These are phyloP conservation scores for Homalodisca vitripennis DNA, from an alignment of 1,140 invertebrate genomes.

Conservation along the genomic window DNA sequence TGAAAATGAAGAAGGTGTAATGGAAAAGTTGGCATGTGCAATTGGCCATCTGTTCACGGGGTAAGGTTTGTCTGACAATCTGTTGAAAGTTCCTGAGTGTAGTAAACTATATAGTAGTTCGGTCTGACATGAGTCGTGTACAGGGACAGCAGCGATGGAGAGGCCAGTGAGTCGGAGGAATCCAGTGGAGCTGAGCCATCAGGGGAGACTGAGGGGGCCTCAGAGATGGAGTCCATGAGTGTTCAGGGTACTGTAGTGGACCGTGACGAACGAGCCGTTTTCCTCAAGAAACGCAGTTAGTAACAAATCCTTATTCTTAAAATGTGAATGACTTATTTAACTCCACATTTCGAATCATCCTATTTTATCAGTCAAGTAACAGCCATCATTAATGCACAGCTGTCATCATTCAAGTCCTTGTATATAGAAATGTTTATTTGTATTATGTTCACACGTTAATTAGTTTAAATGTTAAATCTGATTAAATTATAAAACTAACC, in stretches of 20 bases:
- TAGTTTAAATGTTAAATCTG: too few species aligned
- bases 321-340: too few species aligned
- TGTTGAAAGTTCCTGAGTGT: too few species aligned
- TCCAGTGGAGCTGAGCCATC: conserved; percentile 63
- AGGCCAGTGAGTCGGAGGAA: conserved; percentile 67
- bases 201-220: conserved; percentile 46
- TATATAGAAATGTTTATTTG: too few species aligned
- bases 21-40: conserved; percentile 68
- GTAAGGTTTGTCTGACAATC: conserved; percentile 41
- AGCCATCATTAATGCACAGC: too few species aligned
- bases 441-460: too few species aligned
- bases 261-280: conserved; percentile 40
- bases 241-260: conserved; percentile 36
- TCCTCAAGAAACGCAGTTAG: conserved; percentile 43
- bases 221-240: conserved; percentile 41
- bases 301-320: too few species aligned
- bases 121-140: neutral
- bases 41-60: conserved; percentile 73
- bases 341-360: too few species aligned
- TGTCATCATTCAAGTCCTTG: too few species aligned
- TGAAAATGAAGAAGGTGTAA: conserved; percentile 69
- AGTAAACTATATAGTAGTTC: neutral
- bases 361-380: too few species aligned
- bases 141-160: conserved; percentile 72
- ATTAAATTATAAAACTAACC: too few species aligned